Evolutionary conservation across 2,888 invertebrate genomes (phyloP), one percentile per base, ranked within the genome.

Genomic region (Heterodera filipjevi): DNA sequence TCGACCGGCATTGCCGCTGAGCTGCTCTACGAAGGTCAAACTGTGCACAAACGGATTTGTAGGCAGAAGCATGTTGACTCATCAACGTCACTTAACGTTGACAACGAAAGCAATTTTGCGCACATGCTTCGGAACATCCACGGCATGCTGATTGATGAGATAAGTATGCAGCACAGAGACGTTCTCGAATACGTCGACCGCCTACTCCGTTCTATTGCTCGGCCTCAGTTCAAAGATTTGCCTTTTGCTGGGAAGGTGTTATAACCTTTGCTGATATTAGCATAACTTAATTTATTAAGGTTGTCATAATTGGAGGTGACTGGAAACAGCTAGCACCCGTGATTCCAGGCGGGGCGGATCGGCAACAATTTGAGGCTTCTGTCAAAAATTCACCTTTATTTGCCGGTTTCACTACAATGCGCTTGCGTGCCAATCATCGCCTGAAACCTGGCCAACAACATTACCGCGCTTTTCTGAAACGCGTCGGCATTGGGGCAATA

Each of bases 111-210:
- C 22, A 78, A 79, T n/a, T 30, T 27, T 0, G 79, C 70, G 0
- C 6, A 82, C 30, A 46, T 30, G 3, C 27, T 80, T 2, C n/a
- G 27, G 0, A 71, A 82, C 32, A 53, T 80, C 3, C 32, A 82
- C 2, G 80, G 70, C 19, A 81, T 80, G 32, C 82, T 80, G 0
- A 68, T 80, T 27, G 80, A 80, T 68, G 82, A 80, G 33, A 72
- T 79, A 22, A 66, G 79, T 0, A 78, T 78, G 81, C 33, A 79
- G 1, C 33, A 59, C 27, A 46, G 27, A 2, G 30, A 75, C 12
- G 22, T 80, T 1, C 32, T 81, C 0, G 59, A 79, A 49, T 53
- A 14, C 14, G 81, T 80, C 8, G 79, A 80, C 35, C 35, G 80
- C 10, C 32, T 39, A 0, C 8, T 80, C 30, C 53, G 70, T 1